A percentile compares a stretch with the other conserved stretches of the same genome.
phyloP scores from a whole-genome alignment of 2,888 invertebrate genomes.

The Acanthosoma haemorrhoidale region DNA sequence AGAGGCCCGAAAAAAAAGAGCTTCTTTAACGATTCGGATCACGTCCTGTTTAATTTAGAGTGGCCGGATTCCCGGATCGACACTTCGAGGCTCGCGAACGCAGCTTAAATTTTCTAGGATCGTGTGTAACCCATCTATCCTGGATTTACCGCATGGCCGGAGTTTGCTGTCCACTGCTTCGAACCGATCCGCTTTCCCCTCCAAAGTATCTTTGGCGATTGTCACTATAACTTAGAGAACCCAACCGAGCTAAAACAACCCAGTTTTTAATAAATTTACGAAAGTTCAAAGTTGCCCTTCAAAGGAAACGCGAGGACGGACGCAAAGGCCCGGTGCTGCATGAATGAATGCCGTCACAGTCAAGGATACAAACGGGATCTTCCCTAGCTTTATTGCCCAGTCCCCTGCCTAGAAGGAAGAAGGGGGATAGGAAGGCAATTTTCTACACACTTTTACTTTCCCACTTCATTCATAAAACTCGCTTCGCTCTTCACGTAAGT shows the following conservation, averaged over 20 bases:
- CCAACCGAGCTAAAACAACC: no score
- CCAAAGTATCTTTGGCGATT: no score
- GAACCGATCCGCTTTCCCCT: no score
- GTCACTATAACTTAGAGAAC: no score
- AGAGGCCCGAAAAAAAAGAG: neutral
- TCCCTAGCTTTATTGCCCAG: neutral
- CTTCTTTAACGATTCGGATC: neutral
- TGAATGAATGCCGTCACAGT: neutral
- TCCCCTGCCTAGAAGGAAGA: neutral
- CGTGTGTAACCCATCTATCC: neutral
- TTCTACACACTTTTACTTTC: slow-evolving; percentile 13
- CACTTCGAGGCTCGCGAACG: neutral
- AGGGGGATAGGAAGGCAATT: slow-evolving; percentile 6
- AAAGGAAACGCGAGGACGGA: no score
- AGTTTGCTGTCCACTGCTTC: no score
- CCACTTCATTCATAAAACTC: slow-evolving; percentile 2
- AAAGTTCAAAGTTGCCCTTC: no score
- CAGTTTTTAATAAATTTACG: no score
- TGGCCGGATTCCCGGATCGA: neutral
- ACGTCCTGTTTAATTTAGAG: neutral
- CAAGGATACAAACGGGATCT: neutral
- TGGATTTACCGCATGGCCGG: neutral
- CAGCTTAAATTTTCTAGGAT: no score
- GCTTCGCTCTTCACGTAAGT: neutral
- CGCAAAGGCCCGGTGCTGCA: no score